These are phyloP conservation scores for Myotis planiceps DNA, from an alignment of 2,797 vertebrate genomes.

Conservation along the genomic window DNA sequence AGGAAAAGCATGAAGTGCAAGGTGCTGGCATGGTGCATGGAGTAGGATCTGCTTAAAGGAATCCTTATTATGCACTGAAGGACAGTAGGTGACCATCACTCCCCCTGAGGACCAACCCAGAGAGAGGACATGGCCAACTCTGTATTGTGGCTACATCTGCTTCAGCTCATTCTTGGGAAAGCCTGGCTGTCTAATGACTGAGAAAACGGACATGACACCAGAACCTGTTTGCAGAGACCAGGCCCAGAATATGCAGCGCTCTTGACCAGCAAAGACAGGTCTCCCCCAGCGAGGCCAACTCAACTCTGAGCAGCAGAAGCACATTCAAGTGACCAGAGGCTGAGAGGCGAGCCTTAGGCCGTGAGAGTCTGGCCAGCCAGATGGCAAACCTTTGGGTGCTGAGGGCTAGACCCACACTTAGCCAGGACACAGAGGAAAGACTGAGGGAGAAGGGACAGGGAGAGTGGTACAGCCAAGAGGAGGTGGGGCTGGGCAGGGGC, in stretches of 20 bases:
- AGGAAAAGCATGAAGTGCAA: fast-evolving
- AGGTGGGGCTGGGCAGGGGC: background rate
- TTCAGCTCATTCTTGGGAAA: background rate
- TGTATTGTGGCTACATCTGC: background rate
- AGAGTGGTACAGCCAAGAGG: background rate
- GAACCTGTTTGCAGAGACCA: background rate
- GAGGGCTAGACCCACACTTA: no score
- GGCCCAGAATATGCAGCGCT: background rate
- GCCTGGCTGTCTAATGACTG: background rate
- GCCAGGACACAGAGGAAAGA: background rate
- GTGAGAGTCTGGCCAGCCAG: background rate
- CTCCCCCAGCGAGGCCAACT: background rate
- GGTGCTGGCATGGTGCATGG: no score
- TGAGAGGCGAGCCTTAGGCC: background rate
- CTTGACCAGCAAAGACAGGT: background rate
- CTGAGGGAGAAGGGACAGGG: background rate
- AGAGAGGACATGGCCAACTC: background rate
- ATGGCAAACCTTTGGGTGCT: background rate
- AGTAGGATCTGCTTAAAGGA: background rate
- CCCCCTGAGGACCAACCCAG: background rate
- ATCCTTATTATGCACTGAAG: background rate
- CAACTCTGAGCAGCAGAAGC: background rate
- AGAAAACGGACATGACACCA: background rate
- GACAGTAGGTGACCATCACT: background rate
- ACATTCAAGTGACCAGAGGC: background rate